Evolutionary conservation across 1,140 invertebrate species (phyloP).

Genomic region (Lasioglossum baleicum): DNA sequence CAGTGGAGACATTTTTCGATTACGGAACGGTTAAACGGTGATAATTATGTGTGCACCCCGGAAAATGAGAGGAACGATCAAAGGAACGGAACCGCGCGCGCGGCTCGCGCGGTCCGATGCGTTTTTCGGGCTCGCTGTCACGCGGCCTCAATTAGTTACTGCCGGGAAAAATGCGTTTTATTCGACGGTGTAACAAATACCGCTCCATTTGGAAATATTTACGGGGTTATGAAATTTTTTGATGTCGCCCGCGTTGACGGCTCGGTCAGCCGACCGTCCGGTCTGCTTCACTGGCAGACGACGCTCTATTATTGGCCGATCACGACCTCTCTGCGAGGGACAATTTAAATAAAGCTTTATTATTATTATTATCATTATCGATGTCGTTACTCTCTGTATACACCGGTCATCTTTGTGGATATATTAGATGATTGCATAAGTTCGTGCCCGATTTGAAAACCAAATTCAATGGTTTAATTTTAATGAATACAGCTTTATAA

Average conservation of each 20-base stretch:
- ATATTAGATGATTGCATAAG: too few relatives aligned
- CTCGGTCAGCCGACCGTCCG: neutral
- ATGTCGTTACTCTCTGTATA: too few relatives aligned
- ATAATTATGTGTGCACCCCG: constrained; percentile 23
- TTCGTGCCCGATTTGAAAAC: too few relatives aligned
- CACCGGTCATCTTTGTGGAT: too few relatives aligned
- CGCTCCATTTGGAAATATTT: neutral
- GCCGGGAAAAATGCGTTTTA: neutral
- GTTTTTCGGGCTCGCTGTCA: constrained; percentile 13
- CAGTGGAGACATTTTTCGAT: constrained; percentile 32
- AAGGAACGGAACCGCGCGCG: neutral
- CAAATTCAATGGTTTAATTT: too few relatives aligned
- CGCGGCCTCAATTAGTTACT: neutral
- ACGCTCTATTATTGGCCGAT: too few relatives aligned
- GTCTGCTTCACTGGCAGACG: neutral
- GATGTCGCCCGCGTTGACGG: neutral
- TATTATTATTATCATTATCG: too few relatives aligned
- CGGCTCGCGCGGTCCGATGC: neutral
- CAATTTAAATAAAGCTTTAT: too few relatives aligned
- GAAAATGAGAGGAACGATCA: constrained; percentile 20
- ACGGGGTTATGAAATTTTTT: neutral
- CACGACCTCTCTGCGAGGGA: too few relatives aligned
- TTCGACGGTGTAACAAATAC: neutral
- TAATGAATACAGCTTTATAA: too few relatives aligned
- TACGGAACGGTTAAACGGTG: constrained; percentile 32